A percentile compares a stretch with the other conserved stretches of the same genome.
phyloP scores from a whole-genome alignment of 2,797 vertebrate species.

The Pelochelys cantorii region DNA sequence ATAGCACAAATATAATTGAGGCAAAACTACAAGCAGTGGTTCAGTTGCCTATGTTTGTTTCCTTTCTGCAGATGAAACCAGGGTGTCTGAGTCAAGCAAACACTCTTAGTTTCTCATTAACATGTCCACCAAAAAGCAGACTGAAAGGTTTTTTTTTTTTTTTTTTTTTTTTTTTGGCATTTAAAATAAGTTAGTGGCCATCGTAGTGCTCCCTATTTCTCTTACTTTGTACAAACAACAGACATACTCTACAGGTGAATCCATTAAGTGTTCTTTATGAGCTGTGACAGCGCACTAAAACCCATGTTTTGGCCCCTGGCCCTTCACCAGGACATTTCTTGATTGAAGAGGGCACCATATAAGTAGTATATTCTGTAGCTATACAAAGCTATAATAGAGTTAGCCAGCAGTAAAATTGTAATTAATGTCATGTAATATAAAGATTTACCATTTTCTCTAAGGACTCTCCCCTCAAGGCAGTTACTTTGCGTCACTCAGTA shows the following conservation, averaged over 20 bases:
- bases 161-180: neutral
- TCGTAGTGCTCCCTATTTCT: neutral
- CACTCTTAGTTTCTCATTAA: neutral
- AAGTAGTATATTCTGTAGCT: constrained; percentile 35
- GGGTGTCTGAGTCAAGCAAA: rapidly evolving
- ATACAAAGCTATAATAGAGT: constrained; percentile 42
- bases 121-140: neutral
- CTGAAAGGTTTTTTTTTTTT: neutral
- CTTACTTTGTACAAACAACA: neutral
- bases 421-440: constrained; percentile 63
- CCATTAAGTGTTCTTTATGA: constrained; percentile 39
- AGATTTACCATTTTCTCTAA: constrained; percentile 70
- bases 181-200: neutral
- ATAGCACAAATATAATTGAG: neutral
- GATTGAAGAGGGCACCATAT: constrained; percentile 30
- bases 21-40: neutral
- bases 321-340: constrained; percentile 42
- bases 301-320: neutral
- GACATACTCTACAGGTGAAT: constrained; percentile 5
- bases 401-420: constrained; percentile 59
- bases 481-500: neutral
- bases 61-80: neutral
- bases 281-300: constrained; percentile 42
- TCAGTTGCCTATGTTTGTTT: neutral
- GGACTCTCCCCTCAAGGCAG: constrained; percentile 39